A percentile compares a stretch with the other conserved stretches of the same genome.
These are phyloP conservation scores for Hetaerina americana DNA, from an alignment of 1,140 invertebrate genomes.

Conservation along the genomic window DNA sequence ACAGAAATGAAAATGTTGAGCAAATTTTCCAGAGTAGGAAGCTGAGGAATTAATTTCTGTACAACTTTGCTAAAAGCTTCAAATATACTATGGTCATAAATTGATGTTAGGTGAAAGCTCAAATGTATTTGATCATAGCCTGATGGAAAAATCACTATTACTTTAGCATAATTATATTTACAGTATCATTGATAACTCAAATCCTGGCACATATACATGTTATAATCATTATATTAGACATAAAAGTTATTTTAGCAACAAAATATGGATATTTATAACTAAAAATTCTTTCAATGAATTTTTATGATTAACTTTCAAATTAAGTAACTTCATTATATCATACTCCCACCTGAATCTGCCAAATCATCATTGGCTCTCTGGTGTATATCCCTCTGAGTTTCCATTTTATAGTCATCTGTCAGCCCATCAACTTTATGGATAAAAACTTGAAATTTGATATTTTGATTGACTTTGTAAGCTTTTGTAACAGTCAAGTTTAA, in stretches of 20 bases:
- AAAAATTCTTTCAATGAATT: too few relatives aligned
- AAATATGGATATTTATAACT: too few relatives aligned
- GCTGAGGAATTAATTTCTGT: constrained; percentile 95
- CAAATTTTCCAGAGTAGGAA: constrained; percentile 93
- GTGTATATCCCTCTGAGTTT: constrained; percentile 95
- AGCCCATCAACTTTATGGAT: constrained; percentile 98
- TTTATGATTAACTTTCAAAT: too few relatives aligned
- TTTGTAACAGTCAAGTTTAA: constrained; percentile 84
- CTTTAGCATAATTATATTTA: constrained; percentile 9
- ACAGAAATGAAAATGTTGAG: constrained; percentile 98
- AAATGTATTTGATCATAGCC: constrained; percentile 71
- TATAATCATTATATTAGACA: not conserved
- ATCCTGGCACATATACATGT: not conserved
- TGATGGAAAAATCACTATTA: constrained; percentile 25
- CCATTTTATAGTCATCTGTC: constrained; percentile 98
- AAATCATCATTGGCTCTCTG: constrained; percentile 92
- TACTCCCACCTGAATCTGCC: constrained; percentile 54
- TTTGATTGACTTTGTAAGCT: constrained; percentile 90
- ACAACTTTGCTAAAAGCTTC: constrained; percentile 99
- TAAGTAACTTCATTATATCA: too few relatives aligned
- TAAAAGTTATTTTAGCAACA: not conserved
- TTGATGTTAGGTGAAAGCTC: constrained; percentile 95
- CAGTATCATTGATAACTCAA: too few relatives aligned
- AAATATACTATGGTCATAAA: constrained; percentile 99
- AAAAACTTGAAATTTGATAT: constrained; percentile 97